Percentiles rank a stretch among this genome's conserved stretches.
Conservation (phyloP, 2,113 vertebrate species). For the Cebus imitator region DNA sequence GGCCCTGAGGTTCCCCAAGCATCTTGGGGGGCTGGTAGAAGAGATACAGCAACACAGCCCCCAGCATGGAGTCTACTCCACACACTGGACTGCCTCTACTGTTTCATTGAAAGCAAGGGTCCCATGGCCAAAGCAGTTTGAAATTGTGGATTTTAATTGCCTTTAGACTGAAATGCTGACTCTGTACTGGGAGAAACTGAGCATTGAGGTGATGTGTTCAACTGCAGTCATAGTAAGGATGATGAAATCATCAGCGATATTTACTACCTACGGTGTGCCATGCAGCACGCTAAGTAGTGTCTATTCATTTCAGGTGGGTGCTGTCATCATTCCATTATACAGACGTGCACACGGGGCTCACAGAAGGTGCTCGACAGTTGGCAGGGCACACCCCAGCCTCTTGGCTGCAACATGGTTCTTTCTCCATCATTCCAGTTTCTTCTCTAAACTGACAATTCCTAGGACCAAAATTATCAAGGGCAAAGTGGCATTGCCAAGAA, state of each 20-base stretch:
- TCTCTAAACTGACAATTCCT: neutral
- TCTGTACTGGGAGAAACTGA: neutral
- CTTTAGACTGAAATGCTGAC: neutral
- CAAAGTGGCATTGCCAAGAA: neutral
- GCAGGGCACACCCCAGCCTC: neutral
- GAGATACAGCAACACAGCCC: neutral
- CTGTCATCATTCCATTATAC: neutral
- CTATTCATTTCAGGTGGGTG: no score
- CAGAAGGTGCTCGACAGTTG: fast-evolving
- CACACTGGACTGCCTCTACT: neutral
- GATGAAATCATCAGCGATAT: neutral
- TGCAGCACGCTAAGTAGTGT: neutral
- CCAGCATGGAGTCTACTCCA: neutral
- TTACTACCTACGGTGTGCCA: neutral
- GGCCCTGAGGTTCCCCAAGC: neutral
- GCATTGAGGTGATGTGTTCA: neutral
- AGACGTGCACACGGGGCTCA: fast-evolving
- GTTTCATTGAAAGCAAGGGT: neutral
- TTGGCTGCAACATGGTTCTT: neutral
- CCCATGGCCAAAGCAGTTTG: neutral
- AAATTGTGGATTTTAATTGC: neutral
- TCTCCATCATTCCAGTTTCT: neutral
- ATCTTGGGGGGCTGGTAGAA: neutral
- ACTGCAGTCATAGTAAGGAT: neutral
- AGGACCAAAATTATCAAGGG: neutral